Base-by-base conservation (phyloP, 92 coral and sea anemone genomes). In the Galaxea fascicularis region DNA sequence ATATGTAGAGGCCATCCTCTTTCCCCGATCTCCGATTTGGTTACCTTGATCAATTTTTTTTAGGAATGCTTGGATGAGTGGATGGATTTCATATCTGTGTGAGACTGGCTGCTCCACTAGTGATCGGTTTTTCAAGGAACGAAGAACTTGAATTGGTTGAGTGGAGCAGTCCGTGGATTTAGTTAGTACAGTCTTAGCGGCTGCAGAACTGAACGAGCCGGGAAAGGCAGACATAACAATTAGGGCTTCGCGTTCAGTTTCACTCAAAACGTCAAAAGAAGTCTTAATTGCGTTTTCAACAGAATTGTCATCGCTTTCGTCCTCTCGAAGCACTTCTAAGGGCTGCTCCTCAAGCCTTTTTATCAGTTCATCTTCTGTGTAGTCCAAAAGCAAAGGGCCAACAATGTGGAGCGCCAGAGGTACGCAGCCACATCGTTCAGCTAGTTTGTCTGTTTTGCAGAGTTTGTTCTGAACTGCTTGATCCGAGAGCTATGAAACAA, bases 381-480 rank as follows among this genome's bases (percentile, higher is more conserved):
- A 74, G 64, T 74, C 65, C 15, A 20, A 49, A 26, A 74, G 78
- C 63, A 74, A 51, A 25, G 78, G 54, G 4, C 85, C 85, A 49
- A 74, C 78, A 21, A 86, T 31, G 73, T 85, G 68, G 72, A 86
- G 65, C 4, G 89, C 89, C 26, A 86, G 89, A 30, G 89, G 89
- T n/a, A 86, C 85, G n/a, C 63, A 54, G 57, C 89, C 89, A 86
- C 89, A 86, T 12, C 78, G 46, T 54, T 74, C 65, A 74, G 51
- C 65, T 28, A 74, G 18, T 10, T 25, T 25, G 14, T 49, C 60
- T 30, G 78, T 26, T 25, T 74, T 54, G 22, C 41, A 74, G 22
- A 74, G 63, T 3, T 17, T 15, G 24, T 74, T 51, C 24, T 13
- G 10, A 74, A 51, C 21, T 17, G 39, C 16, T 8, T 22, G 46